Base-by-base conservation (phyloP, 2,113 vertebrate species). In the Pogona vitticeps region DNA sequence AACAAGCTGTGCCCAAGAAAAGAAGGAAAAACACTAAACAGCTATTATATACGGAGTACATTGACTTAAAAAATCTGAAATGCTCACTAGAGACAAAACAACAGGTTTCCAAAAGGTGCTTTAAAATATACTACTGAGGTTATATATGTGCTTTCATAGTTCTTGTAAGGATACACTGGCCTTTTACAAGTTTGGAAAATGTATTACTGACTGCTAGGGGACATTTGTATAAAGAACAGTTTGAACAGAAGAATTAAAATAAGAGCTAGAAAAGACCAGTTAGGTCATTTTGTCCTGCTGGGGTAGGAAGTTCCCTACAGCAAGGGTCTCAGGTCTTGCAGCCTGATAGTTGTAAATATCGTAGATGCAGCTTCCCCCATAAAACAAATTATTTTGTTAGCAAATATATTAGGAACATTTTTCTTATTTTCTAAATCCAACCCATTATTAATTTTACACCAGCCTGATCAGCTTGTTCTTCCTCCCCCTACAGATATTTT, bases 111-210 rank as follows among this genome's bases (percentile, higher is more conserved):
- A 46, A 87, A 83, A 90, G 63, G 65, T 33, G 56, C 56, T 36
- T 72, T 78, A 89, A 85, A 82, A 61, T 75, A 23, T 82, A 61
- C 72, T 26, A 42, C 71, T 82, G 67, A 76, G 42, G 40, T n/a
- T 80, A 68, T 85, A 87, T 10, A 17, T 63, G 56, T 82, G 75
- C 59, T 40, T 58, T 52, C 42, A 72, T 7, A 33, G 67, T 67
- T 52, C 71, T 84, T 40, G 70, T 59, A 56, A 72, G 78, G 56
- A 84, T 31, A 87, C 36, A 81, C 78, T 83, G 76, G 42, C 17
- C 36, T 70, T 86, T 89, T 82, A 92, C 73, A 82, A 86, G 61
- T 72, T 83, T 86, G 91, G 61, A 40, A 90, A 72, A 91, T 86
- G 73, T 86, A 88, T 70, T 52, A 68, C 77, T 78, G 58, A 70